A percentile compares a stretch with the other conserved stretches of the same genome.
Evolutionary conservation across 2,888 invertebrate genomes (phyloP).

Genomic region (Sminthurides aquaticus): DNA sequence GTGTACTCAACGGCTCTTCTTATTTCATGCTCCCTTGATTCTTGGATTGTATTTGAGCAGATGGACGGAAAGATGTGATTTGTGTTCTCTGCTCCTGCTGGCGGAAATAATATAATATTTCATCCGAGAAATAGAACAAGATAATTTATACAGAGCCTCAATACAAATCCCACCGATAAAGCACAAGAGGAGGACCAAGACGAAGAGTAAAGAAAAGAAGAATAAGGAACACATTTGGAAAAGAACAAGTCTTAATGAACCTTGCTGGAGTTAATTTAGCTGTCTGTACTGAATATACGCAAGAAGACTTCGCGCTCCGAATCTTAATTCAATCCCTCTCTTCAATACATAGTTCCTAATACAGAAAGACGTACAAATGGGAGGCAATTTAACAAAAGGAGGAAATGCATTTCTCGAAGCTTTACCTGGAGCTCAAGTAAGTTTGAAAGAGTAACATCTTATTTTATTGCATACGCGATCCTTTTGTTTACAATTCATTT

Average conservation of each 20-base stretch:
- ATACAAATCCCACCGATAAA: too few species aligned
- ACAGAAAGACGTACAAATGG: constrained; percentile 29
- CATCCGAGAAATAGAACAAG: too few species aligned
- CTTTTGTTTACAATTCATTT: neutral
- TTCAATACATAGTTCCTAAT: neutral
- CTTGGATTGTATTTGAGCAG: neutral
- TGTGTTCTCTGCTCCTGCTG: neutral
- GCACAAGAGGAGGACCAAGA: too few species aligned
- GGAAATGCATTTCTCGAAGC: constrained; percentile 42
- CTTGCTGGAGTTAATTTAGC: too few species aligned
- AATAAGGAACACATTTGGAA: too few species aligned
- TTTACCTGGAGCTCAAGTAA: constrained; percentile 42
- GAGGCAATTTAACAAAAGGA: constrained; percentile 42
- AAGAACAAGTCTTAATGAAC: too few species aligned
- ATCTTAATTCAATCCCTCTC: too few species aligned
- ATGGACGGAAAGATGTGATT: neutral
- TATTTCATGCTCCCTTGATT: neutral
- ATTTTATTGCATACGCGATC: neutral
- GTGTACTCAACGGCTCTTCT: neutral
- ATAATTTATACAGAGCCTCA: too few species aligned
- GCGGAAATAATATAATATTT: neutral
- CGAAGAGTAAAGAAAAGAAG: too few species aligned
- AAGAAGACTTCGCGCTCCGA: too few species aligned
- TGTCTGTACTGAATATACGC: too few species aligned
- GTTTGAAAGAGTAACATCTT: neutral